A percentile compares a stretch with the other conserved stretches of the same genome.
phyloP scores from a whole-genome alignment of 30 jellyfish, hydroid and myxozoan genomes.

The Turritopsis rubra region DNA sequence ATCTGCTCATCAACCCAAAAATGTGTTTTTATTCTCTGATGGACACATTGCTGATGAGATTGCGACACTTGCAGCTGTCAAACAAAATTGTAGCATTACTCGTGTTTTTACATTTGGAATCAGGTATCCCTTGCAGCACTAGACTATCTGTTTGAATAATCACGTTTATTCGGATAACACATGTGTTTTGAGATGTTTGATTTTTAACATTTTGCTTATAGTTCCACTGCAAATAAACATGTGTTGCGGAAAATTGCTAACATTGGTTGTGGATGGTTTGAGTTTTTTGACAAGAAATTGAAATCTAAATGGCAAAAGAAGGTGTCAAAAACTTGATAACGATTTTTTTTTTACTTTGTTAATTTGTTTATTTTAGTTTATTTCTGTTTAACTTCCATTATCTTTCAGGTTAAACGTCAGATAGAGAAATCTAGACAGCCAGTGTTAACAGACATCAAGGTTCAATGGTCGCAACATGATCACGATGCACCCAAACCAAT shows the following conservation, averaged over 20 bases:
- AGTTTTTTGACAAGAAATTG: conserved; percentile 53
- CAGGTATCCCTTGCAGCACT: conserved; percentile 29
- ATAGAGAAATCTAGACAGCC: conserved; percentile 62
- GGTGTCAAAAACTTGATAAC: conserved; percentile 28
- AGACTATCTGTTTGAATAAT: neutral
- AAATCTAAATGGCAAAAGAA: conserved; percentile 77
- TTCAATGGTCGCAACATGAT: conserved; percentile 66
- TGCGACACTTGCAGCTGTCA: conserved; percentile 41
- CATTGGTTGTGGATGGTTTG: conserved; percentile 62
- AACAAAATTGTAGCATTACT: conserved; percentile 17
- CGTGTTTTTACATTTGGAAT: conserved; percentile 68
- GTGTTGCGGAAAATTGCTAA: conserved; percentile 52
- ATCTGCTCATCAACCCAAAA: conserved; percentile 42
- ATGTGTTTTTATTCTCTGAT: conserved; percentile 63
- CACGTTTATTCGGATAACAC: too few species aligned
- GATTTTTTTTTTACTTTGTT: too few species aligned
- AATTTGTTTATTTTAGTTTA: neutral
- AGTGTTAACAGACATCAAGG: conserved; percentile 52
- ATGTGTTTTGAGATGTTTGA: too few species aligned
- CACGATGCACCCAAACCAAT: conserved; percentile 61
- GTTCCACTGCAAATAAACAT: conserved; percentile 69
- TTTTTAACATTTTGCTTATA: conserved; percentile 14
- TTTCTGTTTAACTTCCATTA: neutral
- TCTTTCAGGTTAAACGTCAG: conserved; percentile 58
- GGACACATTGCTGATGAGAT: conserved; percentile 77